Base-by-base conservation (phyloP, 2,797 vertebrate species). In the Potorous gilbertii region DNA sequence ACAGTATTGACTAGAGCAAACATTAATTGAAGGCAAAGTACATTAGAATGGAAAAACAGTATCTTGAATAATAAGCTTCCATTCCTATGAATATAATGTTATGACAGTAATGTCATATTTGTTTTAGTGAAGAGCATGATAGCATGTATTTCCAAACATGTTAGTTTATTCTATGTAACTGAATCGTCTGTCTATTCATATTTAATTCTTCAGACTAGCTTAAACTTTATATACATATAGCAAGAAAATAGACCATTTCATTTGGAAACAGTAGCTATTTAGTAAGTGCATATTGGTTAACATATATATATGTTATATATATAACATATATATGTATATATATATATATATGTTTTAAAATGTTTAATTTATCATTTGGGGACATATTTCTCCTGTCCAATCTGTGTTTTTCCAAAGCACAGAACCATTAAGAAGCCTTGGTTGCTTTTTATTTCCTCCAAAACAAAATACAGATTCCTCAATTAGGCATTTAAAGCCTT, bases 141-240 rank as follows among this genome's bases (percentile, higher is more conserved):
- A 0, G 8, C 40, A 18, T 31, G 0, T 5, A 2, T 56, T 14
- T 8, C 16, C 52, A 74, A 55, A 34, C 24, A 21, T 24, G 8
- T n/a, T 40, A 6, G 11, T 57, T 92, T 57, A 89, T 50, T 54
- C 18, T 28, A 29, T 29, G 11, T 31, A 9, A 11, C 5, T 74
- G n/a, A 54, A 90, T 66, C 66, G 62, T 54, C n/a, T 90, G 27
- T 56, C 59, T 54, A 57, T 87, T 34, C 27, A 28, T 5, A 54
- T 28, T 54, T 74, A 34, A 57, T 55, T 52, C 0, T 29, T 29
- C 81, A 55, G 40, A 54, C 27, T 91, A 29, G 24, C 9, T 62
- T 56, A 91, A 50, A 8, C 56, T 66, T n/a, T 62, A 56, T 9
- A 56, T 74, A 9, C 8, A 21, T 74, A 24, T 2, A 10, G n/a